A percentile compares a stretch with the other conserved stretches of the same genome.
phyloP scores from a whole-genome alignment of 2,888 invertebrate species.

The Tethea ocularis region DNA sequence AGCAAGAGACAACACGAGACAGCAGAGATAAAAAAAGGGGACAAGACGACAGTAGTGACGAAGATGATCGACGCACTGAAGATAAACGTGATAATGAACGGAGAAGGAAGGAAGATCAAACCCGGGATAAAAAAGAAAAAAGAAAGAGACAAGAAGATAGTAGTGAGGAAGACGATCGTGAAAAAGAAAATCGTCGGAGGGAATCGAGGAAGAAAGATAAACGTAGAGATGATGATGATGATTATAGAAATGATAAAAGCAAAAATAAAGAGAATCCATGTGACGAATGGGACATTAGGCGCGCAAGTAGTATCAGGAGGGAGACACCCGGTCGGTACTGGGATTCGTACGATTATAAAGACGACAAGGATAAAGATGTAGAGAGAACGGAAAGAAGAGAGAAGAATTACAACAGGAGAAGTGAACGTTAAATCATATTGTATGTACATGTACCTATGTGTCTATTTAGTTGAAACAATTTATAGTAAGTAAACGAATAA shows the following conservation, averaged over 20 bases:
- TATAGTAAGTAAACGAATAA: neutral
- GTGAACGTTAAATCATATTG: constrained; percentile 18
- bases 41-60: constrained; percentile 23
- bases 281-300: constrained; percentile 25
- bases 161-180: constrained; percentile 20
- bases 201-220: constrained; percentile 18
- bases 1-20: constrained; percentile 20
- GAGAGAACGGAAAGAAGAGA: constrained; percentile 12
- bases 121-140: constrained; percentile 19
- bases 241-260: constrained; percentile 22
- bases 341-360: constrained; percentile 9
- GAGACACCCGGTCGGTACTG: constrained; percentile 24
- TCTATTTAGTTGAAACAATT: neutral
- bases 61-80: neutral
- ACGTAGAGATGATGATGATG: constrained; percentile 15
- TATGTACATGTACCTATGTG: neutral
- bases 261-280: constrained; percentile 19
- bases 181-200: neutral
- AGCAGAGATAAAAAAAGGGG: constrained; percentile 23
- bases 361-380: constrained; percentile 21
- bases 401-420: constrained; percentile 18
- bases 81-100: neutral
- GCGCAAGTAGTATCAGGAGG: constrained; percentile 24
- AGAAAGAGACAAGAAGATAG: constrained; percentile 21
- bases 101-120: constrained; percentile 13